Percentiles rank a stretch among this genome's conserved stretches.
Evolutionary conservation across 2,797 vertebrate species (phyloP).

Genomic region (Ctenopoma kingsleyae): DNA sequence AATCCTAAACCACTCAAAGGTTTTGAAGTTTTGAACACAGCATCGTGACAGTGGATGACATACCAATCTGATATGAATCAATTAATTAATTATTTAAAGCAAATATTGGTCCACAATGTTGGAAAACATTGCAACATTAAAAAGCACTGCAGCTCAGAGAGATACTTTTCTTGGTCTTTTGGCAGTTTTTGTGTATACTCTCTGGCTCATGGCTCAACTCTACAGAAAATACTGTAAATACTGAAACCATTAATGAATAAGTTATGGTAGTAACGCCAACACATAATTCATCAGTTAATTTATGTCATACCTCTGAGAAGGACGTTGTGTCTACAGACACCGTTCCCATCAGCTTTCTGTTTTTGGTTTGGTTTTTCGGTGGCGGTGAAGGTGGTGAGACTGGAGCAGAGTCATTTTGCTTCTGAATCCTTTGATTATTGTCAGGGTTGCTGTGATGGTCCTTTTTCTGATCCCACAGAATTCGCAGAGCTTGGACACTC

Average conservation of each 20-base stretch:
- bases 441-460: background rate
- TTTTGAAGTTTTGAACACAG: background rate
- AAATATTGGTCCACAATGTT: background rate
- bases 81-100: background rate
- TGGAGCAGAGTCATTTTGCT: background rate
- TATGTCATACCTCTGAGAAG: slow-evolving; percentile 43
- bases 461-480: slow-evolving; percentile 66
- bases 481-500: slow-evolving; percentile 74
- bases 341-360: slow-evolving; percentile 65
- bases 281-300: background rate
- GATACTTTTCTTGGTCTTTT: no score
- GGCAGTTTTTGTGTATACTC: background rate
- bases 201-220: background rate
- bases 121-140: background rate
- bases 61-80: background rate
- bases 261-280: background rate
- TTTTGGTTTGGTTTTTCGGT: slow-evolving; percentile 41
- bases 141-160: background rate
- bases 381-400: slow-evolving; percentile 50
- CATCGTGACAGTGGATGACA: background rate
- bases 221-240: background rate
- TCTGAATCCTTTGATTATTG: background rate
- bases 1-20: background rate
- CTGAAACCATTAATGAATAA: background rate
- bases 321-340: slow-evolving; percentile 51